Base-by-base conservation (phyloP, 2,797 vertebrate species). In the Macroramphosus scolopax region DNA sequence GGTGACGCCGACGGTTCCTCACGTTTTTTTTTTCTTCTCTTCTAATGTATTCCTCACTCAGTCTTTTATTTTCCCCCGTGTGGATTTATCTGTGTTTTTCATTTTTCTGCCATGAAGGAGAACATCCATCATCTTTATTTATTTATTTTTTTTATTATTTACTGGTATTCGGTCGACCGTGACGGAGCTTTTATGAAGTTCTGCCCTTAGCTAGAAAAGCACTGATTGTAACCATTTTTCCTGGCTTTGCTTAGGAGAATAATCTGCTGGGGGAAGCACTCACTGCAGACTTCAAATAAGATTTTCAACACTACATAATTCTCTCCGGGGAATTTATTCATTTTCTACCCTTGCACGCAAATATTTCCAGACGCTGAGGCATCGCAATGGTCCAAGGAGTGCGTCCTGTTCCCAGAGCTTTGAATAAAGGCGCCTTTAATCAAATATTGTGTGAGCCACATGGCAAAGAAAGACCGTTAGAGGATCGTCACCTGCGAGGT, bases 271-370 rank as follows among this genome's bases (percentile, higher is more conserved):
- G 63, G n/a, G n/a, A n/a, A 54, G 49, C 8, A 12, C 42, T 68
- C 49, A 25, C 65, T 59, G 61, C 41, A 40, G 63, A 42, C 65
- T 73, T 75, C 62, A 77, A 81, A 79, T 77, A 68, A 38, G 65
- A 72, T 76, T 77, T 72, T 68, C 74, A 75, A 52, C 56, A 50
- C 56, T 47, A 38, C 59, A 57, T 69, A 71, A 81, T 77, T 82
- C 64, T 71, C 61, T 59, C 16, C 2, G 1, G 44, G 50, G 51
- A 73, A 60, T 75, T 58, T 64, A 60, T 67, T 78, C 62, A 78
- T 82, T 77, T 78, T 66, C 52, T 58, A n/a, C n/a, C n/a, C n/a
- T 61, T 66, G 69, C 58, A 28, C 20, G 56, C 56, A 44, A 49
- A 48, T 47, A 51, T 57, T n/a, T 72, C 24, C 5, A 63, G 41